Base-by-base conservation (phyloP, 2,888 invertebrate species). In the Merodon equestris region DNA sequence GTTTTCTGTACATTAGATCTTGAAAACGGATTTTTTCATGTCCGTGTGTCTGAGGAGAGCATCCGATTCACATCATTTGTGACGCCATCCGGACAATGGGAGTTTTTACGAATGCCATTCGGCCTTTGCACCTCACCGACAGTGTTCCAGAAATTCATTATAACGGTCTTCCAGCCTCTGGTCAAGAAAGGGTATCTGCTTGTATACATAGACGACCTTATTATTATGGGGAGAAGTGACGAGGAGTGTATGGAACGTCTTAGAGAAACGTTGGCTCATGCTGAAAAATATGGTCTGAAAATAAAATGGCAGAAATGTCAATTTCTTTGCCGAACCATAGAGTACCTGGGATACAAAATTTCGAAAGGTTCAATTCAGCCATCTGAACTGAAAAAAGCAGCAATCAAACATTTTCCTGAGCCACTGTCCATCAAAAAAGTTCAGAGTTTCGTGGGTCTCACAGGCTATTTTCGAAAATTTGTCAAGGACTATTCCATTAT, bases 71-170 rank as follows among this genome's bases (percentile, higher is more conserved):
- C 85, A 1, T 81, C 85, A 0, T 85, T 86, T 51, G 72, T 84
- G 1, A 84, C 84, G 1, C 83, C 82, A 0, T 79, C 82, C 9
- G 84, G 84, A 0, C 83, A 84, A 13, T 85, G 73, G 13, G 83
- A 85, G 17, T 84, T 83, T 54, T 36, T 51, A 0, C 56, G n/a
- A n/a, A n/a, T n/a, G n/a, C 88, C 87, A 0, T 89, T 89, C 83
- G 88, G 88, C 3, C 50, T 87, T 3, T 71, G 74, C 34, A 85
- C 83, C 38, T 83, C 83, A 0, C 84, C 84, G 1, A 57, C 82
- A 0, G 70, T 82, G 0, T 85, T 84, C 56, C 83, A 84, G 36
- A 56, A 73, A 15, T 73, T 61, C 27, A 67, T 84, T 3, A 83
- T 82, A 9, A 17, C 19, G 27, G 36, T 57, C 10, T 57, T 75